A percentile compares a stretch with the other conserved stretches of the same genome.
These are phyloP conservation scores for Rousettus madagascariensis DNA, from an alignment of 2,797 vertebrate genomes.

Conservation along the genomic window DNA sequence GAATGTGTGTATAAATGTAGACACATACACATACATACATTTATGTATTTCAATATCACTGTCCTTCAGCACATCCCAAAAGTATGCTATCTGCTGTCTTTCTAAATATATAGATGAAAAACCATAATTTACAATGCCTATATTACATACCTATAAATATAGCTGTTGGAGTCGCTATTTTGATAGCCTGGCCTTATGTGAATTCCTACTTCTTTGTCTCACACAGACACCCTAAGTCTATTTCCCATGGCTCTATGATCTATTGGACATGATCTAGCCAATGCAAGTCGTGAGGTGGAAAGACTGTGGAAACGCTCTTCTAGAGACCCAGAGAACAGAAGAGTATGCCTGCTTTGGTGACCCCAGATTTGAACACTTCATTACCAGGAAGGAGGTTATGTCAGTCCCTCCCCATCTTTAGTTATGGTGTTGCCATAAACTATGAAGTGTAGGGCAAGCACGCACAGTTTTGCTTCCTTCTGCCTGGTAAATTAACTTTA, in stretches of 20 bases:
- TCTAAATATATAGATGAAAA: slow-evolving; percentile 1
- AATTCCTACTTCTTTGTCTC: not conserved
- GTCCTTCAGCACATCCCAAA: not conserved
- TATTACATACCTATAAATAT: not conserved
- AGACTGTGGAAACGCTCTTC: not conserved
- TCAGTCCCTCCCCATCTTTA: not conserved
- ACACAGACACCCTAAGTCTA: not conserved
- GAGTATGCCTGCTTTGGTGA: not conserved
- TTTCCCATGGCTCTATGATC: not conserved
- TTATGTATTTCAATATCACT: not conserved
- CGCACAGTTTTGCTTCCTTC: not conserved
- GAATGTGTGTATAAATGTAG: not conserved
- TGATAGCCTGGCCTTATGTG: not conserved
- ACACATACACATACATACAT: not conserved
- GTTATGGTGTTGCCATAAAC: not conserved
- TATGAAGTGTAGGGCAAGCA: not conserved
- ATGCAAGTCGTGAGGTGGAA: not conserved
- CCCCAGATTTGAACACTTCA: not conserved
- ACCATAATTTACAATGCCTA: slow-evolving; percentile 8
- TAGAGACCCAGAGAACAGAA: not conserved
- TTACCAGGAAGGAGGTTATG: not conserved
- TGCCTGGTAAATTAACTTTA: not conserved
- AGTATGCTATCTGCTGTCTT: not conserved
- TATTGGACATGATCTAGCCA: not conserved
- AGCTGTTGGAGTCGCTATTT: not conserved